Evolutionary conservation across 2,113 vertebrate genomes (phyloP).

Genomic region (Agapornis roseicollis): DNA sequence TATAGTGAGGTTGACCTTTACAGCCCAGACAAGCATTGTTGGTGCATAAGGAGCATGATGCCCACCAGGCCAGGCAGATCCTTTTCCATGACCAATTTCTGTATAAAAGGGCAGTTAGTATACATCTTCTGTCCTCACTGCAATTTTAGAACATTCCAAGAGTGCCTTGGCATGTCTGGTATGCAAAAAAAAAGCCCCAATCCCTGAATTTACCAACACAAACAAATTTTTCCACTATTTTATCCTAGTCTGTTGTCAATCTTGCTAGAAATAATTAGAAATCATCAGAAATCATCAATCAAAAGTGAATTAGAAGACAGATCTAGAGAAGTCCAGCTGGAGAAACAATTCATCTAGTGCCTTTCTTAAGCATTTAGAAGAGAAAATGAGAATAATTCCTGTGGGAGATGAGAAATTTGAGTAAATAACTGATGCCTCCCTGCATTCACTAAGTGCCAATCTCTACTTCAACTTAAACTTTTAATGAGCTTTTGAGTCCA

Average conservation of each 20-base stretch:
- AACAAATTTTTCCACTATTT: neutral
- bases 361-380: neutral
- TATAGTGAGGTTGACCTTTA: neutral
- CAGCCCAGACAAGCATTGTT: neutral
- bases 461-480: neutral
- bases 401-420: neutral
- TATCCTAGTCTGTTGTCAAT: rapidly evolving
- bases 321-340: neutral
- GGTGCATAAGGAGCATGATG: neutral
- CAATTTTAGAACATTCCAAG: neutral
- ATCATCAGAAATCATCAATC: neutral
- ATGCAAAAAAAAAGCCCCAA: neutral
- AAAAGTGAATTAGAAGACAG: neutral
- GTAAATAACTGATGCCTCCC: neutral
- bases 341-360: neutral
- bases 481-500: neutral
- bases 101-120: neutral
- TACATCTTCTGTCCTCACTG: neutral
- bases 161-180: neutral
- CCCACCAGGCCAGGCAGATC: neutral
- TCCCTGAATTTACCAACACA: neutral
- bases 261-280: neutral
- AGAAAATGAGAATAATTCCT: neutral
- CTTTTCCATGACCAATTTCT: neutral
- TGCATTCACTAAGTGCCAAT: neutral